These are phyloP conservation scores for Myoxocephalus aenaeus DNA, from an alignment of 2,797 vertebrate species.

Conservation along the genomic window DNA sequence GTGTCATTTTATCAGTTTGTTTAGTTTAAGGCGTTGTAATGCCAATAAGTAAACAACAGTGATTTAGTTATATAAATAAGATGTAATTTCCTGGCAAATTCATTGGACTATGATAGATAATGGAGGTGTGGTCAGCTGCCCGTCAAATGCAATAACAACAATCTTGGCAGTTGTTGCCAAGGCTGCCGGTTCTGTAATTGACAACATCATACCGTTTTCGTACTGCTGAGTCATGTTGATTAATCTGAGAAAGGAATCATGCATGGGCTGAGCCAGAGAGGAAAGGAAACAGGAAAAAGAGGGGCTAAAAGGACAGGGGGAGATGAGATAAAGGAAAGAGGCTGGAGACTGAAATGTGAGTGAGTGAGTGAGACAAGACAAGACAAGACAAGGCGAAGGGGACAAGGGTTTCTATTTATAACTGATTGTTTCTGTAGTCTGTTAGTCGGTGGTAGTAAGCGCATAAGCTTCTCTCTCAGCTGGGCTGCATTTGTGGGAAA, in stretches of 20 bases:
- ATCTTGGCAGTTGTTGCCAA: background rate
- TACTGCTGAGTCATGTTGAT: slow-evolving; percentile 45
- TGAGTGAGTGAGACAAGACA: slow-evolving; percentile 6
- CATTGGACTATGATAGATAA: slow-evolving; percentile 33
- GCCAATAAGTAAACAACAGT: background rate
- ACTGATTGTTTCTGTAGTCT: slow-evolving; percentile 71
- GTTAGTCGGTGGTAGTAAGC: slow-evolving; percentile 41
- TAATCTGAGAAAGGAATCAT: slow-evolving; percentile 33
- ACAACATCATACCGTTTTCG: slow-evolving; percentile 29
- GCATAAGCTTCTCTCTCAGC: slow-evolving; percentile 51
- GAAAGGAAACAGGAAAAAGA: slow-evolving; percentile 36
- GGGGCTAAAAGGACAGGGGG: slow-evolving; percentile 18
- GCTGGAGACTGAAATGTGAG: slow-evolving; percentile 5
- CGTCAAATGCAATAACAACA: slow-evolving; percentile 13
- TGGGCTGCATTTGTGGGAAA: slow-evolving; percentile 58
- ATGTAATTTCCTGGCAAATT: slow-evolving; percentile 41
- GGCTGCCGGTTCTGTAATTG: slow-evolving; percentile 3
- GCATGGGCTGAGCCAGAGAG: slow-evolving; percentile 23
- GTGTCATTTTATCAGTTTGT: background rate
- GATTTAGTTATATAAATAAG: background rate
- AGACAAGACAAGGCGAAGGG: slow-evolving; percentile 30
- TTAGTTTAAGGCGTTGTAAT: background rate
- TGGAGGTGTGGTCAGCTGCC: slow-evolving; percentile 35
- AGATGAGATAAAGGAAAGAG: slow-evolving; percentile 13
- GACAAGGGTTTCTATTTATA: slow-evolving; percentile 72